A percentile compares a stretch with the other conserved stretches of the same genome.
Evolutionary conservation across 2,113 vertebrate genomes (phyloP).

Genomic region (Dermatemys mawii): DNA sequence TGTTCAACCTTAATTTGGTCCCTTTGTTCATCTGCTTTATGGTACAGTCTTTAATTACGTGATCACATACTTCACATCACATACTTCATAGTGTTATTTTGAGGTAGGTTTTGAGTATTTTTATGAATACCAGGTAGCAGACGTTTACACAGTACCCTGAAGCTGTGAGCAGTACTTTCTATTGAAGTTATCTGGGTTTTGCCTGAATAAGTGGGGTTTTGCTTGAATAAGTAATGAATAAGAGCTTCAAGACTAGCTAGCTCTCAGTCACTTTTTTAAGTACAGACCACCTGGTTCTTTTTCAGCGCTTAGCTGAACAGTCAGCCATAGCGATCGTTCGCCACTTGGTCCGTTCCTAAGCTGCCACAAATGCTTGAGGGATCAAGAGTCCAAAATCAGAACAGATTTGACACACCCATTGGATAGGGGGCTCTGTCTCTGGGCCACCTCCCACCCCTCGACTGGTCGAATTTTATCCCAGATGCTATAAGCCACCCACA

Average conservation of each 20-base stretch:
- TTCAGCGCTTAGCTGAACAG: too few species aligned
- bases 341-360: too few species aligned
- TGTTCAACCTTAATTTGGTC: not conserved
- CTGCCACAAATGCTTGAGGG: too few species aligned
- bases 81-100: not conserved
- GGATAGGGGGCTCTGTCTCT: too few species aligned
- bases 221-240: not conserved
- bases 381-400: too few species aligned
- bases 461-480: too few species aligned
- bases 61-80: not conserved
- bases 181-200: not conserved
- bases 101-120: not conserved
- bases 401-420: too few species aligned
- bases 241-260: not conserved
- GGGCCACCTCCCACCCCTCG: too few species aligned
- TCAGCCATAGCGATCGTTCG: too few species aligned
- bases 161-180: not conserved
- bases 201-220: not conserved
- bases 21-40: not conserved
- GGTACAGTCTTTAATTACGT: not conserved
- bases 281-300: not conserved
- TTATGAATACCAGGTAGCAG: not conserved
- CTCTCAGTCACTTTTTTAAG: not conserved
- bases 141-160: not conserved
- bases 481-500: too few species aligned